These are phyloP conservation scores for Patiria pectinifera DNA, from an alignment of 53 echinoderm and acorn worm species.

Conservation along the genomic window DNA sequence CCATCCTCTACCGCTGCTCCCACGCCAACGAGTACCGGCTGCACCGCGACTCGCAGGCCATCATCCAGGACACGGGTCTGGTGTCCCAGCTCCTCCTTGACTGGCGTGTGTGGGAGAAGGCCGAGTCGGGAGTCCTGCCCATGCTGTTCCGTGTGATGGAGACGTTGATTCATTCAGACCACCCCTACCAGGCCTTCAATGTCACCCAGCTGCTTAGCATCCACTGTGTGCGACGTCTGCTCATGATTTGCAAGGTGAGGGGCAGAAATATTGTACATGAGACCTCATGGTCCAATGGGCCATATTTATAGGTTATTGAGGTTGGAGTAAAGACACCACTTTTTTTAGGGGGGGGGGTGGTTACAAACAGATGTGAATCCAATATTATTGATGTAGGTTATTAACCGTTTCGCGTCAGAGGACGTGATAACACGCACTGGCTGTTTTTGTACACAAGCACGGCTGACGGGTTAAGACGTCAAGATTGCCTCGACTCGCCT, in stretches of 20 bases:
- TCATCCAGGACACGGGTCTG: constrained; percentile 84
- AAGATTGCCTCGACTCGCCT: no score
- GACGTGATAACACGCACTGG: no score
- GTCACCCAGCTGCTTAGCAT: constrained; percentile 82
- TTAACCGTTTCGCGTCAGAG: no score
- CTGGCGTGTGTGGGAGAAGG: constrained; percentile 93
- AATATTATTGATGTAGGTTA: no score
- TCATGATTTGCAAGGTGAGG: constrained; percentile 85
- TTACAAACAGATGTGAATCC: no score
- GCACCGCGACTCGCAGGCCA: constrained; percentile 78
- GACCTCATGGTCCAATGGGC: no score
- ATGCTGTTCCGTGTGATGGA: constrained; percentile 78
- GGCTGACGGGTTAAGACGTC: no score
- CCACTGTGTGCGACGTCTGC: constrained; percentile 74
- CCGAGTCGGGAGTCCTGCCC: constrained; percentile 75
- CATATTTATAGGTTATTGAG: no score
- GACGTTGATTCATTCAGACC: constrained; percentile 75
- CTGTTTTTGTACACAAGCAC: no score
- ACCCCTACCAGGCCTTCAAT: constrained; percentile 82
- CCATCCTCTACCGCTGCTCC: constrained; percentile 80
- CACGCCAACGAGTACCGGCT: constrained; percentile 73
- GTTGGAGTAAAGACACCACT: no score
- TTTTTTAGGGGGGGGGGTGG: no score
- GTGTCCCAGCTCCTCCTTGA: constrained; percentile 80
- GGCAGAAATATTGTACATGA: background rate